These are phyloP conservation scores for Aphidius ervi DNA, from an alignment of 1,140 invertebrate species.

Conservation along the genomic window DNA sequence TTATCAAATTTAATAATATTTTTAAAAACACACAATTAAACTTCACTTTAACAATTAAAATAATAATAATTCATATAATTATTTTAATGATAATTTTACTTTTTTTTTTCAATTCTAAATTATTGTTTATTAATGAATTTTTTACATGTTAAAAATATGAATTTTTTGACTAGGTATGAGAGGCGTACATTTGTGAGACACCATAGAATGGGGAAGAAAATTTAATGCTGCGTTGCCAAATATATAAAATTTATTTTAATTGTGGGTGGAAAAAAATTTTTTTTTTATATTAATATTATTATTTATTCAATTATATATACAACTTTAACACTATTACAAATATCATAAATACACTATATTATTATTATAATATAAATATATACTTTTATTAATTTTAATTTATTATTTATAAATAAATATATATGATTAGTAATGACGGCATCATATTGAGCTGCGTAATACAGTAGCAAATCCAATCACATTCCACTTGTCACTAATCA, in stretches of 20 bases:
- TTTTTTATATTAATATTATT: no score
- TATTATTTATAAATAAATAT: conserved; percentile 12
- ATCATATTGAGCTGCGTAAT: conserved; percentile 53
- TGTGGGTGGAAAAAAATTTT: no score
- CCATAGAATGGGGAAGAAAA: conserved; percentile 35
- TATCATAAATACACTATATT: neutral
- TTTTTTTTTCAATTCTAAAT: no score
- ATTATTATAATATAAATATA: neutral
- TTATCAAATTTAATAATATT: no score
- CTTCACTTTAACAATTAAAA: no score
- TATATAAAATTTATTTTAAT: conserved; percentile 31
- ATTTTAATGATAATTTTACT: no score
- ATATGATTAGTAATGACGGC: conserved; percentile 36
- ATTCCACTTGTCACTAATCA: conserved; percentile 52
- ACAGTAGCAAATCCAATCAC: conserved; percentile 50
- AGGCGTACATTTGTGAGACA: conserved; percentile 35
- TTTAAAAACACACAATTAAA: no score
- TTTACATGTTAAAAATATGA: conserved; percentile 24
- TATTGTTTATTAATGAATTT: no score
- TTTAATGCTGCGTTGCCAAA: conserved; percentile 45
- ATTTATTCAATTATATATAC: no score
- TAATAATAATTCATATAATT: no score
- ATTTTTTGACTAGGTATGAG: conserved; percentile 45
- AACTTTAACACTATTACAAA: neutral
- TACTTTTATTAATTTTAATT: neutral